Evolutionary conservation across 1,140 invertebrate species (phyloP).

Genomic region (Portunus trituberculatus): DNA sequence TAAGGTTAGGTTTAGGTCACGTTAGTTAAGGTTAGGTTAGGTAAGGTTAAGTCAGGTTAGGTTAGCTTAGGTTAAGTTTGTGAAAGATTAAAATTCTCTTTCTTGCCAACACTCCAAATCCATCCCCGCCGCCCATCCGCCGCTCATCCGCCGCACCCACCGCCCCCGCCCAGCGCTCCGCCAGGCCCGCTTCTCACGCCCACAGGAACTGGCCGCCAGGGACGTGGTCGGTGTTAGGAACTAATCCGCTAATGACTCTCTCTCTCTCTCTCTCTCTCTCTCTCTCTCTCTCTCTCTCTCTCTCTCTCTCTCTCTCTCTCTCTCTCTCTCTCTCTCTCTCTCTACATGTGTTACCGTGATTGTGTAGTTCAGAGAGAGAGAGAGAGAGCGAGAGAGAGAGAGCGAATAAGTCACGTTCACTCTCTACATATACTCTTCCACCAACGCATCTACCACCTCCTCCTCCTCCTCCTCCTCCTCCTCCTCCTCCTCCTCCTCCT

Average conservation of each 20-base stretch:
- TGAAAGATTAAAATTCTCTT: too few species aligned
- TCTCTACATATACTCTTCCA: not conserved
- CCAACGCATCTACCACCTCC: not conserved
- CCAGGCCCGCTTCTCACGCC: not conserved
- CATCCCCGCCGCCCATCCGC: not conserved
- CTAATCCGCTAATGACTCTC: slow-evolving; percentile 13
- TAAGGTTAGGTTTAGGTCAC: too few species aligned
- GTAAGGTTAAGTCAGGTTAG: too few species aligned
- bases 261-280: slow-evolving; percentile 52
- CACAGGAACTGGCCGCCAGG: not conserved
- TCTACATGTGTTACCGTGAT: too few species aligned
- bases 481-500: not conserved
- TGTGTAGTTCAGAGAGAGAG: too few species aligned
- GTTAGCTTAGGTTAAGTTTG: too few species aligned
- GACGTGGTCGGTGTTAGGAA: not conserved
- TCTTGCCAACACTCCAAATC: not conserved
- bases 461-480: not conserved
- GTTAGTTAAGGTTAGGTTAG: too few species aligned
- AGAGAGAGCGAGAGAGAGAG: too few species aligned
- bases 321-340: not conserved
- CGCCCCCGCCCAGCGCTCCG: not conserved
- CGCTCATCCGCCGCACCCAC: not conserved
- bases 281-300: slow-evolving; percentile 52
- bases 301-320: slow-evolving; percentile 37
- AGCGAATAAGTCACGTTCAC: not conserved